A percentile compares a stretch with the other conserved stretches of the same genome.
Evolutionary conservation across 2,888 invertebrate genomes (phyloP).

Genomic region (Chymomyza fuscimana): DNA sequence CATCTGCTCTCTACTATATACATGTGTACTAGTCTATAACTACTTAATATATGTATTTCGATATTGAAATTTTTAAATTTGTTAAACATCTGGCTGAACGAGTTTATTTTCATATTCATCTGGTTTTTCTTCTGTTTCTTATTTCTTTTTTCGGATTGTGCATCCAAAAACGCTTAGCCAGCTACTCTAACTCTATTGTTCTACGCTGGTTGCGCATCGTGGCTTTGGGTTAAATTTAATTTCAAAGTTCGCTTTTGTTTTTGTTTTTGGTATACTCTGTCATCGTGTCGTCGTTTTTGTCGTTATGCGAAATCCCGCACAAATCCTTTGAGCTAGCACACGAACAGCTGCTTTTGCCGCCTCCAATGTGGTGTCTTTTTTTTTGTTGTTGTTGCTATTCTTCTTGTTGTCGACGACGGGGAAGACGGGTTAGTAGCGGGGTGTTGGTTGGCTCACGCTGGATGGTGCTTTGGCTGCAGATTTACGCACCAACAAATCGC

Average conservation of each 20-base stretch:
- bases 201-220: not conserved
- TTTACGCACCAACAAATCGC: conserved; percentile 73
- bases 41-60: conserved; percentile 37
- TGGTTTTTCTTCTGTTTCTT: not conserved
- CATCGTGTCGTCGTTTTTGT: conserved; percentile 62
- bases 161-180: conserved; percentile 45
- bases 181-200: conserved; percentile 19
- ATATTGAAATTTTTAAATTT: conserved; percentile 58
- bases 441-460: not conserved
- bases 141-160: conserved; percentile 1
- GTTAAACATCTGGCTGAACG: conserved; percentile 33
- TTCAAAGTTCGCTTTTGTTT: conserved; percentile 53
- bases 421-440: not conserved
- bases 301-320: conserved; percentile 72
- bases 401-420: not conserved
- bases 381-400: not conserved
- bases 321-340: conserved; percentile 73
- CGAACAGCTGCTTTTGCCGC: conserved; percentile 66
- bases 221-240: conserved; percentile 65
- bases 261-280: conserved; percentile 6
- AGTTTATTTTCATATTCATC: not conserved
- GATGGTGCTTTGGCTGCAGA: conserved; percentile 68
- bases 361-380: not conserved
- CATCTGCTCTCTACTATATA: not conserved
- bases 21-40: not conserved